Percentiles rank a stretch among this genome's conserved stretches.
These are phyloP conservation scores for Trilocha varians DNA, from an alignment of 2,888 invertebrate genomes.

Conservation along the genomic window DNA sequence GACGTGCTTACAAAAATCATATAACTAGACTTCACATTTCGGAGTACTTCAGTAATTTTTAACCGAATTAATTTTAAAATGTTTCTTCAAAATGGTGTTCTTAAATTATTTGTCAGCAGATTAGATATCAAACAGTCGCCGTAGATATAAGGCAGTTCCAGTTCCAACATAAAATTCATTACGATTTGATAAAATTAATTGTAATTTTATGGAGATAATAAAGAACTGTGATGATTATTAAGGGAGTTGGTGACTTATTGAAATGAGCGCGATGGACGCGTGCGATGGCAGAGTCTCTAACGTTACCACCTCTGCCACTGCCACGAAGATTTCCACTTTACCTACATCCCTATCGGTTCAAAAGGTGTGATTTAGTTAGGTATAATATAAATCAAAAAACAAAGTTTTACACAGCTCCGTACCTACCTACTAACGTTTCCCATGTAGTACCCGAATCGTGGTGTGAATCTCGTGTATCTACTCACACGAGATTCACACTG, in stretches of 20 bases:
- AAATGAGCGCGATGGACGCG: conserved; percentile 53
- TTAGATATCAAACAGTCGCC: not conserved
- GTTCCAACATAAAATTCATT: too few species aligned
- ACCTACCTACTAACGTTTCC: too few species aligned
- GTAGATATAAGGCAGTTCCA: not conserved
- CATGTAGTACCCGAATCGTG: too few species aligned
- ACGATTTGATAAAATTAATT: too few species aligned
- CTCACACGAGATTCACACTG: too few species aligned
- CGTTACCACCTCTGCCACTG: conserved; percentile 57
- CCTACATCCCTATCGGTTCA: conserved; percentile 55
- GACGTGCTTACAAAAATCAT: not conserved
- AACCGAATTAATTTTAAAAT: too few species aligned
- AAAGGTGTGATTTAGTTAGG: conserved; percentile 38
- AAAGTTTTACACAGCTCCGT: not conserved
- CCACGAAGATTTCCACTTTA: conserved; percentile 47
- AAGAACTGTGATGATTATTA: not conserved
- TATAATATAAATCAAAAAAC: not conserved
- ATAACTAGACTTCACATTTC: not conserved
- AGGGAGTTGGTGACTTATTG: conserved; percentile 7
- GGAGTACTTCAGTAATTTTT: too few species aligned
- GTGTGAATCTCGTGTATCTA: too few species aligned
- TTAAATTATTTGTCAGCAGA: too few species aligned
- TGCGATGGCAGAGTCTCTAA: conserved; percentile 59
- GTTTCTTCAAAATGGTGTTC: too few species aligned
- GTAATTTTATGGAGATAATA: not conserved